A percentile compares a stretch with the other conserved stretches of the same genome.
Evolutionary conservation across 1,140 invertebrate species (phyloP).

Genomic region (Drosophila paulistorum): DNA sequence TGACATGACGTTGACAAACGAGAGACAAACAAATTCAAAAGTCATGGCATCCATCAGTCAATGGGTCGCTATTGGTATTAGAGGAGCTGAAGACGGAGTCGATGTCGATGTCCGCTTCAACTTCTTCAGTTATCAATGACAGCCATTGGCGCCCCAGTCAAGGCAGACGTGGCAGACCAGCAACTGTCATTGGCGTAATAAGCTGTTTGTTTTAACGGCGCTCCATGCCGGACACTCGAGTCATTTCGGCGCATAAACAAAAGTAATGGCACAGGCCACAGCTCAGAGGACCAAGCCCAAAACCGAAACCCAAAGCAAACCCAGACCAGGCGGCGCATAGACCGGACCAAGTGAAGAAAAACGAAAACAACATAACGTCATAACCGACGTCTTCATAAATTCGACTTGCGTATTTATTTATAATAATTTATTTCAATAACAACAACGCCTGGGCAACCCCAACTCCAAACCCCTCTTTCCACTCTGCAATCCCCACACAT

Average conservation of each 20-base stretch:
- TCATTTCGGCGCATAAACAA: constrained; percentile 65
- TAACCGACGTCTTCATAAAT: constrained; percentile 75
- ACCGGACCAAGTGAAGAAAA: constrained; percentile 5
- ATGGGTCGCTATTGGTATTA: background rate
- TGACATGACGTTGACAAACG: constrained; percentile 65
- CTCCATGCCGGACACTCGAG: constrained; percentile 35
- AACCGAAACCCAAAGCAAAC: constrained; percentile 1
- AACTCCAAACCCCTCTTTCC: constrained; percentile 35
- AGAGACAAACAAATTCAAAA: constrained; percentile 75
- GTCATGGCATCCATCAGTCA: constrained; percentile 41
- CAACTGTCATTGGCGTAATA: constrained; percentile 77
- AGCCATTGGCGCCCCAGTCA: constrained; percentile 56
- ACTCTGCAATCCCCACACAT: constrained; percentile 30
- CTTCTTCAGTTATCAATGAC: constrained; percentile 69
- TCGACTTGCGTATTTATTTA: constrained; percentile 79
- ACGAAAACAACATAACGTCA: constrained; percentile 58
- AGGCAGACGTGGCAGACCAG: constrained; percentile 11
- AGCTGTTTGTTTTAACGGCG: constrained; percentile 81
- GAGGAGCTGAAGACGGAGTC: background rate
- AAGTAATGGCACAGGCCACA: constrained; percentile 62
- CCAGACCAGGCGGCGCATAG: constrained; percentile 14
- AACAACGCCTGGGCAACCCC: constrained; percentile 33
- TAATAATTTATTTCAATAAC: constrained; percentile 83
- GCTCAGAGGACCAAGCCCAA: constrained; percentile 20
- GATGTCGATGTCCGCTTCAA: constrained; percentile 19